Evolutionary conservation across 1,140 invertebrate species (phyloP).

Genomic region (Glossosoma conforme): DNA sequence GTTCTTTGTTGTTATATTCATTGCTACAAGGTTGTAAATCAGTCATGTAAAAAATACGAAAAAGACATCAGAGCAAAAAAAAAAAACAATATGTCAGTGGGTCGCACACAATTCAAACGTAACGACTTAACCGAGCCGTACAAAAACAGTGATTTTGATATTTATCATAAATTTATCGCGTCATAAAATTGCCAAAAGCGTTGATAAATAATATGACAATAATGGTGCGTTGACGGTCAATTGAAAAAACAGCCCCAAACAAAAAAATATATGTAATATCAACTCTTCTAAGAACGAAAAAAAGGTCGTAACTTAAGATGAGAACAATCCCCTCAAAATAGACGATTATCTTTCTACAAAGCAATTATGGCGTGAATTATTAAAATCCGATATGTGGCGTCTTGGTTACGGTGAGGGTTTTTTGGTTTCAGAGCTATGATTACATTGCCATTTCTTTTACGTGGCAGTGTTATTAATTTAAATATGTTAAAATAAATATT

Average conservation of each 20-base stretch:
- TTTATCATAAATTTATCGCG: constrained; percentile 28
- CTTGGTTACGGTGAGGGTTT: no score
- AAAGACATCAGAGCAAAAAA: no score
- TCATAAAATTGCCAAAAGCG: constrained; percentile 26
- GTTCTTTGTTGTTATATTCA: no score
- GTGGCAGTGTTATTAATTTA: no score
- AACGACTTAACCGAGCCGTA: no score
- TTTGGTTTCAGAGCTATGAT: no score
- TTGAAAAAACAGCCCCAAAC: constrained; percentile 6
- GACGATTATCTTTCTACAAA: constrained; percentile 29
- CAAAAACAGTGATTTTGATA: constrained; percentile 13
- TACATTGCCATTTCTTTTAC: no score
- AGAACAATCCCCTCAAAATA: constrained; percentile 10
- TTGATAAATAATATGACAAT: constrained; percentile 29
- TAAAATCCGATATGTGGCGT: constrained; percentile 27
- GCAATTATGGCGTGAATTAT: constrained; percentile 31
- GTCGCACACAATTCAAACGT: no score
- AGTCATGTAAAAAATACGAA: no score
- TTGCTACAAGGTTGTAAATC: no score
- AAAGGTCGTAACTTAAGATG: not conserved
- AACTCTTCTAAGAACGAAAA: constrained; percentile 13
- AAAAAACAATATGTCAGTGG: no score
- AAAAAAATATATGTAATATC: constrained; percentile 5
- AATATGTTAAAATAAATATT: no score
- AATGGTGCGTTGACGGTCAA: constrained; percentile 21